These are phyloP conservation scores for Eupithecia pulchellata DNA, from an alignment of 2,888 invertebrate species.

Conservation along the genomic window DNA sequence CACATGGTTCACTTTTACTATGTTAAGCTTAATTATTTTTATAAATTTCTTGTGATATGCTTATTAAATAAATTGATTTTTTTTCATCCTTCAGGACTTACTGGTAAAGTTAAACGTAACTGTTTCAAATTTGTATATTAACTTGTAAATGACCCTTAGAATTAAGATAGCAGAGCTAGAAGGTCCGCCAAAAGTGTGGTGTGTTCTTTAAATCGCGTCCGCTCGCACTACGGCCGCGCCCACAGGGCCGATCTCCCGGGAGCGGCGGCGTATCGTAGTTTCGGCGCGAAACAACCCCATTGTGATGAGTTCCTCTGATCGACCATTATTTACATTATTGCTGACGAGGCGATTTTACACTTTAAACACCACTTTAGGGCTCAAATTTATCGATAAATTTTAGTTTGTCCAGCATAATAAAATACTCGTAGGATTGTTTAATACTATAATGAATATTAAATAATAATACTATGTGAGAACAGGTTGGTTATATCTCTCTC, in stretches of 20 bases:
- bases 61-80: not conserved
- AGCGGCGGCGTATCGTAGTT: conserved; percentile 42
- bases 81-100: not conserved
- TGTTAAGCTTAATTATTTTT: not conserved
- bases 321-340: conserved; percentile 5
- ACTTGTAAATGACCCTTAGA: not conserved
- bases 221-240: conserved; percentile 9
- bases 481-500: not conserved
- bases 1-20: too few species aligned
- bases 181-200: not conserved
- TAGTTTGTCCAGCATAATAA: not conserved
- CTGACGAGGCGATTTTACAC: conserved; percentile 1
- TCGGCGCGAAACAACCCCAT: conserved; percentile 32
- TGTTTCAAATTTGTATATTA: not conserved
- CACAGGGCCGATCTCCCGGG: conserved; percentile 36
- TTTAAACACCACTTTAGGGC: not conserved
- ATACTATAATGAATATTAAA: too few species aligned
- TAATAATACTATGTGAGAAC: not conserved
- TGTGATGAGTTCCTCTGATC: conserved; percentile 19
- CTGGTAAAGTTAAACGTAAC: not conserved
- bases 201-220: conserved; percentile 20
- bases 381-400: not conserved
- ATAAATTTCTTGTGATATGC: not conserved
- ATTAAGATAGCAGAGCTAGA: not conserved
- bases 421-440: too few species aligned